Conservation (phyloP, 1,140 invertebrate genomes). For the Calliphora vicina region DNA sequence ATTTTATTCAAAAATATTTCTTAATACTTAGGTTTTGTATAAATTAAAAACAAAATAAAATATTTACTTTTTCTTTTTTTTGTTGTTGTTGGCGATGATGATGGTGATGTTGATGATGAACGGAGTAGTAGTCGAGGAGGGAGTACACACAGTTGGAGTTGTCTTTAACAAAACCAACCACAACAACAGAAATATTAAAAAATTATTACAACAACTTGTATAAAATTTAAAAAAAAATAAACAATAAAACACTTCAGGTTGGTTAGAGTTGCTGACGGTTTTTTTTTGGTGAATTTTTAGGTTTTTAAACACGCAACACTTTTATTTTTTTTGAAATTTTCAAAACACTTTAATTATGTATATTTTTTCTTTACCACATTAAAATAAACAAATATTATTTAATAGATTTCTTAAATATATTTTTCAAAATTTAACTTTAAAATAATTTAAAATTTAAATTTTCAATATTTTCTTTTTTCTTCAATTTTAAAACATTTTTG, state of each 20-base stretch:
- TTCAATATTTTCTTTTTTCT: not conserved
- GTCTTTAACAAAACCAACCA: not conserved
- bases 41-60: not conserved
- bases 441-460: not conserved
- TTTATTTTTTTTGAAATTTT: not conserved
- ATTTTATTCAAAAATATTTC: not conserved
- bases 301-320: not conserved
- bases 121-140: too few species aligned
- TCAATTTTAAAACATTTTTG: not conserved
- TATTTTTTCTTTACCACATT: not conserved
- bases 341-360: not conserved
- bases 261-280: too few species aligned
- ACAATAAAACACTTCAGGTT: too few species aligned
- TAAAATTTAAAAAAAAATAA: too few species aligned
- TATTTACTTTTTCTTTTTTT: not conserved
- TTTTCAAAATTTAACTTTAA: not conserved
- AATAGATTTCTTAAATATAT: not conserved
- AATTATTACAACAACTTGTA: not conserved
- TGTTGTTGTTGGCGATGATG: not conserved
- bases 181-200: not conserved
- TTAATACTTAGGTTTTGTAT: not conserved
- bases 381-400: not conserved
- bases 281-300: not conserved
- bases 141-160: too few species aligned
- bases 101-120: not conserved